Percentiles rank a stretch among this genome's conserved stretches.
phyloP scores from a whole-genome alignment of 2,113 vertebrate genomes.

The Mystacornis crossleyi region DNA sequence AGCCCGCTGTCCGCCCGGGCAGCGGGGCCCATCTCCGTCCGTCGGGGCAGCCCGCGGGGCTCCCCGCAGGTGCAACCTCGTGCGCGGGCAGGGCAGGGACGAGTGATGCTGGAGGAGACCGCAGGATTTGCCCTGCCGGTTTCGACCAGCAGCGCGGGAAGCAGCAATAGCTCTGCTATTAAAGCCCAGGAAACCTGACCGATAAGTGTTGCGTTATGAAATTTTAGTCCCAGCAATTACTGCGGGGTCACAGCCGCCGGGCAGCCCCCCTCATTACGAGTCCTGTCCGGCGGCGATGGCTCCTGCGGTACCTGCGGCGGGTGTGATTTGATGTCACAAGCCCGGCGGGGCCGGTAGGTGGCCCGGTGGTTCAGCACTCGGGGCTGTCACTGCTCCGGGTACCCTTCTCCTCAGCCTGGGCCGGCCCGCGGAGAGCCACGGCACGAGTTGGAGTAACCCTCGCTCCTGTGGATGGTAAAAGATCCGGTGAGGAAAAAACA shows the following conservation, averaged over 20 bases:
- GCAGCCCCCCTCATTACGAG: accelerated
- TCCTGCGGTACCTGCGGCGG: background rate
- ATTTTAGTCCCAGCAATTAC: accelerated
- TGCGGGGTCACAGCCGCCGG: background rate
- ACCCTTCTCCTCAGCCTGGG: accelerated
- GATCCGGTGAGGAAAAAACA: background rate
- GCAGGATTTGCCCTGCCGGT: background rate
- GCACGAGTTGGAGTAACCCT: accelerated
- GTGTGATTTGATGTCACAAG: accelerated
- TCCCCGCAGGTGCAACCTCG: background rate
- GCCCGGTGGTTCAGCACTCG: background rate
- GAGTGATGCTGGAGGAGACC: background rate
- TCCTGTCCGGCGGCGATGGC: background rate
- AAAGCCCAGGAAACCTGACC: background rate
- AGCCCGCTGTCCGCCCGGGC: background rate
- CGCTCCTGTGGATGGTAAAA: accelerated
- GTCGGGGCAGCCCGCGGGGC: background rate
- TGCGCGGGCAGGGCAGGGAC: background rate
- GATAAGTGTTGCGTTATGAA: background rate
- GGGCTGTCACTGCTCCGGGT: accelerated
- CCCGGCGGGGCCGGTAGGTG: background rate
- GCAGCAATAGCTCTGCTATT: accelerated
- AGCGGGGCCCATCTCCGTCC: accelerated
- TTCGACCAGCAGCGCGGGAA: background rate
- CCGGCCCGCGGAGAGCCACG: accelerated